A percentile compares a stretch with the other conserved stretches of the same genome.
Evolutionary conservation across 2,888 invertebrate species (phyloP).

Genomic region (Hirtodrosophila alboralis): DNA sequence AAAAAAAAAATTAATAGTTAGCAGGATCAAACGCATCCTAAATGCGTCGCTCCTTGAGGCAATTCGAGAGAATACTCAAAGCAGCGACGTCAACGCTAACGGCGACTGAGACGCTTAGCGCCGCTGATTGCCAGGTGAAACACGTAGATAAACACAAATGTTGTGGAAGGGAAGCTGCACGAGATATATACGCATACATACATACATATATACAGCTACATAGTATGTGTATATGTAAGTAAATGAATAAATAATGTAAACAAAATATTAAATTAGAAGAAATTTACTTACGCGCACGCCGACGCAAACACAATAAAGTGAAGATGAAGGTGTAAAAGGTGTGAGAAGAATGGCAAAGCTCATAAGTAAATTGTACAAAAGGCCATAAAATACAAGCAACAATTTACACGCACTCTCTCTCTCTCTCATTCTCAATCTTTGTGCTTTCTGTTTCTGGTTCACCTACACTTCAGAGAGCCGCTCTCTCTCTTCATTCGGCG

Average conservation of each 20-base stretch:
- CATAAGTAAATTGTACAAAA: constrained; percentile 58
- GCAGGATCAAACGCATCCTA: too few relatives aligned
- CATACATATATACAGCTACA: too few relatives aligned
- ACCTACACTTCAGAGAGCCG: too few relatives aligned
- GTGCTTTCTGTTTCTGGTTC: background rate
- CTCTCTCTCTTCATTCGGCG: too few relatives aligned
- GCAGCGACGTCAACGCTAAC: constrained; percentile 9
- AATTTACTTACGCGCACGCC: constrained; percentile 72
- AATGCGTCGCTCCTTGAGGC: too few relatives aligned
- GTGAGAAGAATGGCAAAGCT: constrained; percentile 27
- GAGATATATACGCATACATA: too few relatives aligned
- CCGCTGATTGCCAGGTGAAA: constrained; percentile 36
- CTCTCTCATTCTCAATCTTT: constrained; percentile 2
- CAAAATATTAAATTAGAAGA: constrained; percentile 78
- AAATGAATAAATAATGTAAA: constrained; percentile 78
- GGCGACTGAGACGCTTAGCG: constrained; percentile 5
- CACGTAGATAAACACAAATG: constrained; percentile 49
- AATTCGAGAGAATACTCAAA: too few relatives aligned
- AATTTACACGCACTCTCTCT: constrained; percentile 53
- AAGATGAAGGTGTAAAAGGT: constrained; percentile 4
- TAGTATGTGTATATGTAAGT: constrained; percentile 57
- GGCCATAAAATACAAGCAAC: constrained; percentile 63
- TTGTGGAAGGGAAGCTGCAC: constrained; percentile 20
- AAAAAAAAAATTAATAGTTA: too few relatives aligned
- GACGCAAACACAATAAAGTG: constrained; percentile 52